phyloP scores from a whole-genome alignment of 1,140 invertebrate species.

The Drosophila novamexicana region DNA sequence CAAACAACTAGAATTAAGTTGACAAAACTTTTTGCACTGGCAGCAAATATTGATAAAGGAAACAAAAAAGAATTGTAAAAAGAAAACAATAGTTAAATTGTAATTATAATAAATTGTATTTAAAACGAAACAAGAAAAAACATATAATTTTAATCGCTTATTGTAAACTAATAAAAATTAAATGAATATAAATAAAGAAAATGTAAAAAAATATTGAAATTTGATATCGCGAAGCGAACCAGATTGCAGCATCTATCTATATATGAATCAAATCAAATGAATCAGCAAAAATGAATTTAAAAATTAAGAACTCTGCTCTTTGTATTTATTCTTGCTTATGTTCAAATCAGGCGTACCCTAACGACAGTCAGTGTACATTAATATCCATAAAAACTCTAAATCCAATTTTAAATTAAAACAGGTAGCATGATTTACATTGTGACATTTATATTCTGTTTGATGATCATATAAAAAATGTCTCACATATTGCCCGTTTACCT shows the following conservation, averaged over 20 bases:
- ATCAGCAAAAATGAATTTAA: background rate
- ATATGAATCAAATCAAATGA: background rate
- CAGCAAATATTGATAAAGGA: constrained; percentile 70
- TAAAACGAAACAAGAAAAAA: constrained; percentile 53
- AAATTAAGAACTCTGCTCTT: background rate
- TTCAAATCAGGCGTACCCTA: background rate
- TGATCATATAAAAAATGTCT: constrained; percentile 23
- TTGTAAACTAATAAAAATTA: constrained; percentile 84
- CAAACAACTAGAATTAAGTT: constrained; percentile 53
- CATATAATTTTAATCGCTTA: constrained; percentile 80
- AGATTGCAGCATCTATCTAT: too few relatives aligned
- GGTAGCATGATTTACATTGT: background rate
- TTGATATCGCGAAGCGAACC: background rate
- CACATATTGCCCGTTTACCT: constrained; percentile 11
- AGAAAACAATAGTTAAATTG: constrained; percentile 83
- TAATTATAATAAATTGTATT: constrained; percentile 79
- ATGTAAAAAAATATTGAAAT: constrained; percentile 16
- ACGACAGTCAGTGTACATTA: background rate
- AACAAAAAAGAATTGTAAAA: constrained; percentile 66
- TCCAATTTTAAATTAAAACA: constrained; percentile 35
- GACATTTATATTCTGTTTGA: constrained; percentile 9
- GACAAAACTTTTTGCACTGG: constrained; percentile 81
- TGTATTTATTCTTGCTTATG: background rate
- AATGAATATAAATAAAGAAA: constrained; percentile 79
- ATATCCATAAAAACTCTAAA: constrained; percentile 22